These are phyloP conservation scores for Kryptolebias marmoratus DNA, from an alignment of 2,113 vertebrate species.

Conservation along the genomic window DNA sequence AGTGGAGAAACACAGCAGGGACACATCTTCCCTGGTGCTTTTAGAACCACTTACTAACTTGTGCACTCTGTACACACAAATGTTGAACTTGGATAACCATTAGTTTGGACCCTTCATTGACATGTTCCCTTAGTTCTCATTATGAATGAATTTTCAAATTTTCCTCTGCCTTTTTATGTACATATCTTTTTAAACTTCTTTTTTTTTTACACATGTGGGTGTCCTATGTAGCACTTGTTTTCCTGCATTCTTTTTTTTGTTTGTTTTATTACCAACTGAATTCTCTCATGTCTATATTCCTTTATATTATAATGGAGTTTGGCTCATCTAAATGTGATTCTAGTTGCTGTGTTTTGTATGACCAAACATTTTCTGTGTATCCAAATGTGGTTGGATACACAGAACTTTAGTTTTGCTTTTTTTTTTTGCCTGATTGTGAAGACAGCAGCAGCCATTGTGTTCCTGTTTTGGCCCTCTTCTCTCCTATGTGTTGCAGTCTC, in stretches of 20 bases:
- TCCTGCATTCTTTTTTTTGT: neutral
- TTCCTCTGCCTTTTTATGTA: neutral
- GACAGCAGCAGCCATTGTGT: slow-evolving; percentile 4
- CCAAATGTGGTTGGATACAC: neutral
- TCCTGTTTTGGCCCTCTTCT: slow-evolving; percentile 28
- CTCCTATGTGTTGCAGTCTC: slow-evolving; percentile 43
- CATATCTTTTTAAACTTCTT: neutral
- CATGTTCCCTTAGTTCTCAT: slow-evolving; percentile 20
- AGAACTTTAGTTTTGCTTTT: slow-evolving; percentile 12
- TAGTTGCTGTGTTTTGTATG: neutral
- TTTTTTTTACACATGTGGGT: neutral
- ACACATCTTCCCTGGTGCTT: slow-evolving; percentile 53
- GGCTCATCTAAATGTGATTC: slow-evolving; percentile 22
- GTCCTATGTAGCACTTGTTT: slow-evolving; percentile 10
- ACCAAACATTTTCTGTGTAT: neutral
- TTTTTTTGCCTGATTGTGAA: slow-evolving; percentile 25
- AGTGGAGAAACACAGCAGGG: slow-evolving; percentile 45
- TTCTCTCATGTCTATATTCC: neutral
- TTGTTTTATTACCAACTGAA: neutral
- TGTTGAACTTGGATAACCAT: slow-evolving; percentile 24
- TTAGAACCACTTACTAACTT: slow-evolving; percentile 60
- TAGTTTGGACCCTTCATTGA: slow-evolving; percentile 22
- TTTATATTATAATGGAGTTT: slow-evolving; percentile 13
- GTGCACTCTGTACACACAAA: slow-evolving; percentile 21
- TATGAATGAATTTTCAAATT: slow-evolving; percentile 20